Evolutionary conservation across 2,888 invertebrate species (phyloP).

Genomic region (Platypus cylindrus): DNA sequence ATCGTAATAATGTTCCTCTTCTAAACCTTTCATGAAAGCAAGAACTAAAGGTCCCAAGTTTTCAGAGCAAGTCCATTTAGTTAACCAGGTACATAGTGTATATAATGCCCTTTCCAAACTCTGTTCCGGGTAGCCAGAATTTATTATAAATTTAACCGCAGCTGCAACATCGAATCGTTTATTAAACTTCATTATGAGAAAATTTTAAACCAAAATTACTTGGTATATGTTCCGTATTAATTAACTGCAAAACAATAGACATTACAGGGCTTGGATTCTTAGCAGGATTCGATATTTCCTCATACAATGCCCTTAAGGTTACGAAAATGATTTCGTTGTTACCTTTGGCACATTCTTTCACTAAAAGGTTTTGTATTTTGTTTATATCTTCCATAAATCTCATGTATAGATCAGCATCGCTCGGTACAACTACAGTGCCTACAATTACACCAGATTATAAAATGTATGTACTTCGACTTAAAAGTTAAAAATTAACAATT

Average conservation of each 20-base stretch:
- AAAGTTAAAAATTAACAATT: constrained; percentile 1
- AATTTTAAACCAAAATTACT: constrained; percentile 12
- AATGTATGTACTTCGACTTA: neutral
- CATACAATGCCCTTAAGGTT: constrained; percentile 46
- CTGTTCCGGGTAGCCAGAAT: constrained; percentile 33
- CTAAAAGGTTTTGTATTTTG: constrained; percentile 27
- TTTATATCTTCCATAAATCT: constrained; percentile 29
- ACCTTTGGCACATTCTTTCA: constrained; percentile 31
- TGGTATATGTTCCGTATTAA: constrained; percentile 18
- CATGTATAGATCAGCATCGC: constrained; percentile 25
- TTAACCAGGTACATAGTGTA: constrained; percentile 56
- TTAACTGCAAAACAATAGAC: constrained; percentile 45
- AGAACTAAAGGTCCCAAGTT: constrained; percentile 54
- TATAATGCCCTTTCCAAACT: constrained; percentile 49
- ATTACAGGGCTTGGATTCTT: constrained; percentile 45
- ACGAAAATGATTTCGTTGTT: constrained; percentile 40
- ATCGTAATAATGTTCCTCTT: constrained; percentile 31
- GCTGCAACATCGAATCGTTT: constrained; percentile 8
- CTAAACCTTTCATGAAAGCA: constrained; percentile 45
- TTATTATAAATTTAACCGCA: constrained; percentile 37
- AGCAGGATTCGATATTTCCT: constrained; percentile 46
- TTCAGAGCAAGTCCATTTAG: constrained; percentile 48
- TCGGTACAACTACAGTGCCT: constrained; percentile 35
- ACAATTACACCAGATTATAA: too few relatives aligned
- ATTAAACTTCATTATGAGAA: neutral